A percentile compares a stretch with the other conserved stretches of the same genome.
Conservation (phyloP, 2,797 vertebrate genomes). For the Clarias platycephalus region DNA sequence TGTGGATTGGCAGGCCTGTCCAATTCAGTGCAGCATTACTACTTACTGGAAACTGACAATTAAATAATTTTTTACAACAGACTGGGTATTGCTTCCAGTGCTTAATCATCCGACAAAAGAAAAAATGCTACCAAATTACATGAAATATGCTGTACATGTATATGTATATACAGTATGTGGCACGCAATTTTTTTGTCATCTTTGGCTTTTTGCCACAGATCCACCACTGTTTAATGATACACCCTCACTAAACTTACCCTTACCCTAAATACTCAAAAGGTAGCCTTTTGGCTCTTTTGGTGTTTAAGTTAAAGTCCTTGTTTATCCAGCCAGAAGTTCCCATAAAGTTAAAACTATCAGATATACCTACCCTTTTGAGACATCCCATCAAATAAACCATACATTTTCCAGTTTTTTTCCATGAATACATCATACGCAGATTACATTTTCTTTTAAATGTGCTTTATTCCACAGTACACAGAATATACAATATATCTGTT, state of each 20-base stretch:
- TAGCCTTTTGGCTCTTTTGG: not conserved
- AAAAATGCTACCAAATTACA: too few species aligned
- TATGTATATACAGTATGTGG: too few species aligned
- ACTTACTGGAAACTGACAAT: not conserved
- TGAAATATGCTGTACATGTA: too few species aligned
- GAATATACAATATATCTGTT: conserved; percentile 36
- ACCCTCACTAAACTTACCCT: not conserved
- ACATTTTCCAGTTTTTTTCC: conserved; percentile 9
- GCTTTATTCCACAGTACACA: conserved; percentile 29
- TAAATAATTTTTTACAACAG: not conserved
- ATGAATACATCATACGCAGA: conserved; percentile 25
- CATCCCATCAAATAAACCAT: conserved; percentile 40
- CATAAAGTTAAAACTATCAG: not conserved
- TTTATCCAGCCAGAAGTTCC: not conserved
- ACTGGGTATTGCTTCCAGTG: not conserved
- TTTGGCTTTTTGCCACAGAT: not conserved
- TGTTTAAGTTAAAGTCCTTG: not conserved
- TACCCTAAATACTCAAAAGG: not conserved
- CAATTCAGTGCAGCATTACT: conserved; percentile 49
- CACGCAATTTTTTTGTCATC: not conserved
- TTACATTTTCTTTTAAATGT: conserved; percentile 4
- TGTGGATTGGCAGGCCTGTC: conserved; percentile 60
- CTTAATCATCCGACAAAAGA: not conserved
- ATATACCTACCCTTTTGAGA: not conserved
- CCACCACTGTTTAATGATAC: not conserved